phyloP scores from a whole-genome alignment of 2,888 invertebrate genomes.

The Atherix ibis region DNA sequence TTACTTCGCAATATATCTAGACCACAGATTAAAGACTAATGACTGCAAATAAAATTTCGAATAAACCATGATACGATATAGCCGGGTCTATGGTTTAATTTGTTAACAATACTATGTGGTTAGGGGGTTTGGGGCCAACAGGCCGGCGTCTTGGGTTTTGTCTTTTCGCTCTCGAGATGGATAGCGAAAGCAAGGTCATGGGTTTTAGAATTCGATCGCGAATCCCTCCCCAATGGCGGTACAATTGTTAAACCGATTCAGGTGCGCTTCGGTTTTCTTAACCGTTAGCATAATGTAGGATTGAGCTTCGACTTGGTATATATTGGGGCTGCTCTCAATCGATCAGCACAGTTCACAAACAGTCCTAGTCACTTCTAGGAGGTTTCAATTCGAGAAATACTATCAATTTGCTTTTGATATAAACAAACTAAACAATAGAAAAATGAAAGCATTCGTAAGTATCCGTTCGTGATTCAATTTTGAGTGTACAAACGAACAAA shows the following conservation, averaged over 20 bases:
- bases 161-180: slow-evolving; percentile 6
- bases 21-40: no score
- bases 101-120: no score
- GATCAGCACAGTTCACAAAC: slow-evolving; percentile 34
- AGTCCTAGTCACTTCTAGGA: slow-evolving; percentile 36
- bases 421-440: slow-evolving; percentile 2
- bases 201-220: slow-evolving; percentile 13
- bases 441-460: slow-evolving; percentile 32
- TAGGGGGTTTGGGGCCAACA: no score
- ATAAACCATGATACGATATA: no score
- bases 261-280: slow-evolving; percentile 3
- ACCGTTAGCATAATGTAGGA: slow-evolving; percentile 9
- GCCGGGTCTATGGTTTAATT: no score
- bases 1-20: no score
- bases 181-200: slow-evolving; percentile 16
- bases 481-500: no score
- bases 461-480: no score
- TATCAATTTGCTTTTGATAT: not conserved
- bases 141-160: no score
- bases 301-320: slow-evolving; percentile 18
- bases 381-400: slow-evolving; percentile 21
- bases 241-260: not conserved
- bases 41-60: no score
- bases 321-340: slow-evolving; percentile 27
- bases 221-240: slow-evolving; percentile 9